Conservation (phyloP, 2,113 vertebrate species). For the Benitochromis conjunctus region DNA sequence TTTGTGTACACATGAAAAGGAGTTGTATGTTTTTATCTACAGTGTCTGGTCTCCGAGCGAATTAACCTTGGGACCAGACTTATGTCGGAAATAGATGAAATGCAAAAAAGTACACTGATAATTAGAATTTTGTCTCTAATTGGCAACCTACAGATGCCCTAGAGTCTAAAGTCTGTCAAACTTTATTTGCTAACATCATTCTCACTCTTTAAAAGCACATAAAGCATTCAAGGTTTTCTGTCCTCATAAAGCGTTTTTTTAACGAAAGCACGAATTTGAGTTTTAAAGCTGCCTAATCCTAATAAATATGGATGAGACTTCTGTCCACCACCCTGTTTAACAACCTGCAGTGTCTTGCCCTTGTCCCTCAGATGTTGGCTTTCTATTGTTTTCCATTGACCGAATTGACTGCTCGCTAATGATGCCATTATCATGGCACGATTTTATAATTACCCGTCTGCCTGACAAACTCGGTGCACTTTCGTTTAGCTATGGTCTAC, state of each 20-base stretch:
- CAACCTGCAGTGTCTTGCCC: slow-evolving; percentile 29
- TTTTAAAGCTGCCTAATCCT: slow-evolving; percentile 60
- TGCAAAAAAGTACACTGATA: neutral
- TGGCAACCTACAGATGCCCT: neutral
- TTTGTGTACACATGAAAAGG: slow-evolving; percentile 1
- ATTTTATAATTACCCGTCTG: slow-evolving; percentile 40
- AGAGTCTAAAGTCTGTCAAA: neutral
- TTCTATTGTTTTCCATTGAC: slow-evolving; percentile 4
- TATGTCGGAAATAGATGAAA: neutral
- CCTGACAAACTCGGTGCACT: neutral
- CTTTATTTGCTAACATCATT: neutral
- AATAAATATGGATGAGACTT: slow-evolving; percentile 60
- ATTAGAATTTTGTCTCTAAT: neutral
- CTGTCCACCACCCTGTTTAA: slow-evolving; percentile 9
- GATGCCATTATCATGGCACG: slow-evolving; percentile 38
- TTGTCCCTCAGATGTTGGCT: neutral
- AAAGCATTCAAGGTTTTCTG: slow-evolving; percentile 5
- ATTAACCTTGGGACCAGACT: neutral
- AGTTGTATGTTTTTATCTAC: neutral
- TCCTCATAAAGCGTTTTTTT: neutral
- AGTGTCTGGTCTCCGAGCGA: neutral
- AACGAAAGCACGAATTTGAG: slow-evolving; percentile 43
- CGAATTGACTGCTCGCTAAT: slow-evolving; percentile 15
- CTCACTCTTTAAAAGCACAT: neutral
- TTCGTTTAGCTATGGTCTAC: neutral